Evolutionary conservation across 2,113 vertebrate species (phyloP).

Genomic region (Azemiops feae): DNA sequence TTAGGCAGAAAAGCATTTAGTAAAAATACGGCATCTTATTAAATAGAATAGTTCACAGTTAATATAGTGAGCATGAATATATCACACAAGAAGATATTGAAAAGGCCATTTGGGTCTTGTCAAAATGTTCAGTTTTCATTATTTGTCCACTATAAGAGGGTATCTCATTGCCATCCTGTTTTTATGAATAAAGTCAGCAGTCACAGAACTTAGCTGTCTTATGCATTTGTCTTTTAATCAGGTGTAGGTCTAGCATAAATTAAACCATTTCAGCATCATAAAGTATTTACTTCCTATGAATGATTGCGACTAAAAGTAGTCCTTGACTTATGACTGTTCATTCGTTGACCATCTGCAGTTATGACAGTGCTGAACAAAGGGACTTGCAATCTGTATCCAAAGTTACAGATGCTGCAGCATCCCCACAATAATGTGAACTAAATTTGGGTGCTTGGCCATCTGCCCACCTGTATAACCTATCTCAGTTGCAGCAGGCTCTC

Average conservation of each 20-base stretch:
- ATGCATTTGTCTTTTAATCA: background rate
- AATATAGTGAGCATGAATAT: background rate
- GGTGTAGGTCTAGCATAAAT: background rate
- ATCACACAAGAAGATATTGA: background rate
- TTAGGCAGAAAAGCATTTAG: background rate
- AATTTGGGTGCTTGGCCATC: background rate
- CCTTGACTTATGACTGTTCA: background rate
- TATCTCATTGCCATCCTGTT: background rate
- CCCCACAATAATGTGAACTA: background rate
- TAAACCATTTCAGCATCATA: background rate
- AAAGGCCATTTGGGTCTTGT: constrained; percentile 26
- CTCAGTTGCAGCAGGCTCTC: no score
- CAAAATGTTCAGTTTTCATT: constrained; percentile 7
- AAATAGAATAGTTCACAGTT: background rate
- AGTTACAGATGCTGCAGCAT: background rate
- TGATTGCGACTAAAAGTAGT: background rate
- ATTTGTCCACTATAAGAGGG: background rate
- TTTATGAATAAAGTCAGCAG: constrained; percentile 1
- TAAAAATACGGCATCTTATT: background rate
- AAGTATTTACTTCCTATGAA: background rate
- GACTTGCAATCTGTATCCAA: background rate
- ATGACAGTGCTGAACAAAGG: background rate
- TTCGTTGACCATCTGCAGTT: background rate
- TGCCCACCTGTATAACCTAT: background rate
- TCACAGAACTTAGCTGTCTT: background rate